These are phyloP conservation scores for Tautogolabrus adspersus DNA, from an alignment of 2,113 vertebrate species.

Conservation along the genomic window DNA sequence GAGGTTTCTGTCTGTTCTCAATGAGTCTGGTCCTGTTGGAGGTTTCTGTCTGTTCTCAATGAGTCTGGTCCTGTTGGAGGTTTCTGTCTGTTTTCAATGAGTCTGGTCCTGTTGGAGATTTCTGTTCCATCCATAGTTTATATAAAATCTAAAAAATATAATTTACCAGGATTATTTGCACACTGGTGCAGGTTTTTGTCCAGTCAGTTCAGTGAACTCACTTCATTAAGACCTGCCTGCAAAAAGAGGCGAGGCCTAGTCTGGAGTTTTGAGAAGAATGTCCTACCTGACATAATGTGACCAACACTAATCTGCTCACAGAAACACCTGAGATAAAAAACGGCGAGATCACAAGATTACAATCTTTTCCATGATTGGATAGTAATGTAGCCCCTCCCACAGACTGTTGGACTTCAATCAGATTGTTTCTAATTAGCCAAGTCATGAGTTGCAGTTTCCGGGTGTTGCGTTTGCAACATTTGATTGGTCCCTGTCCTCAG, in stretches of 20 bases:
- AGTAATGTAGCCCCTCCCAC: background rate
- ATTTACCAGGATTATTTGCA: too few relatives aligned
- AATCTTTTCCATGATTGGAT: background rate
- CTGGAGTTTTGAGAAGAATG: background rate
- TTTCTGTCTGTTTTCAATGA: too few relatives aligned
- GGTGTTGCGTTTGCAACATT: background rate
- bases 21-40: too few relatives aligned
- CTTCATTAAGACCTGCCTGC: background rate
- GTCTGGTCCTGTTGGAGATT: too few relatives aligned
- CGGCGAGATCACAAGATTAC: constrained; percentile 1
- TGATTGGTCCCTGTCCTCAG: background rate
- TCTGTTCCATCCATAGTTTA: too few relatives aligned
- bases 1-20: too few relatives aligned
- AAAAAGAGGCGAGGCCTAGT: background rate
- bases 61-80: too few relatives aligned
- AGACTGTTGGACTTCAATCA: background rate
- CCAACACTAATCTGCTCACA: background rate
- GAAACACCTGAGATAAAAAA: constrained; percentile 12
- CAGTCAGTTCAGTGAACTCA: too few relatives aligned
- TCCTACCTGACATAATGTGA: too few relatives aligned
- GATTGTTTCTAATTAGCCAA: background rate
- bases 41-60: too few relatives aligned
- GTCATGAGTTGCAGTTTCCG: background rate
- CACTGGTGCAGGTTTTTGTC: too few relatives aligned
- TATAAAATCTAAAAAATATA: too few relatives aligned